Base-by-base conservation (phyloP, 2,888 invertebrate species). In the Caenorhabditis wallacei region DNA sequence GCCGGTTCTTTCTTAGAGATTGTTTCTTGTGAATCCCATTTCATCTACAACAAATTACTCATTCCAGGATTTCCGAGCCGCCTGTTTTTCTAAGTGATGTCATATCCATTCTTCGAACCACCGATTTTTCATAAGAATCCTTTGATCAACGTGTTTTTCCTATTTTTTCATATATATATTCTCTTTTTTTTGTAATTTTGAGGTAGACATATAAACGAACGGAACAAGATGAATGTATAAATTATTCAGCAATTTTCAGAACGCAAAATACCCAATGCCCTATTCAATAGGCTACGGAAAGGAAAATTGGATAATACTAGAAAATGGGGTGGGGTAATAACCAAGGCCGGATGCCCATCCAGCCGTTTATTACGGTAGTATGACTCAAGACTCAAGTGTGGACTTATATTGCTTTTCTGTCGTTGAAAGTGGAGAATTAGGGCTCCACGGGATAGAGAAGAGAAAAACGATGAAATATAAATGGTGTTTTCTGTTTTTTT, bases 191-290 rank as follows among this genome's bases (percentile, higher is more conserved):
- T 46, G 56, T 57, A 43, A 43, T 70, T 70, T 43, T 46, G 43
- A 57, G 57, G 26, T 68, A 57, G 37, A 40, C 64, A 35, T 16
- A 64, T 18, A 13, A 72, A 72, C 22, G 37, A 72, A 63, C 53
- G 53, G 5, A 61, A 51, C 20, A 35, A 48, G 59, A 71, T 71
- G 48, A 61, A 54, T 8, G 1, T 18, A 63, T 74, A 64, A 53
- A 74, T 74, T 63, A 74, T 74, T 74, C 74, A 74, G 4, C 8
- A 74, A 43, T 64, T 63, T 63, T 56, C 54, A 16, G 64, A 63
- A 72, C 40, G 48, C 30, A 43, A 74, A 54, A 66, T 37, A 24
- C 35, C 66, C 51, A 54, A 63, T 74, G 64, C 20, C 64, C 74
- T 72, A 40, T 72, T 63, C 57, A 70, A 59, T 40, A 22, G 30